Conservation (phyloP, 2,888 invertebrate species). For the Lasioglossum malachurum region DNA sequence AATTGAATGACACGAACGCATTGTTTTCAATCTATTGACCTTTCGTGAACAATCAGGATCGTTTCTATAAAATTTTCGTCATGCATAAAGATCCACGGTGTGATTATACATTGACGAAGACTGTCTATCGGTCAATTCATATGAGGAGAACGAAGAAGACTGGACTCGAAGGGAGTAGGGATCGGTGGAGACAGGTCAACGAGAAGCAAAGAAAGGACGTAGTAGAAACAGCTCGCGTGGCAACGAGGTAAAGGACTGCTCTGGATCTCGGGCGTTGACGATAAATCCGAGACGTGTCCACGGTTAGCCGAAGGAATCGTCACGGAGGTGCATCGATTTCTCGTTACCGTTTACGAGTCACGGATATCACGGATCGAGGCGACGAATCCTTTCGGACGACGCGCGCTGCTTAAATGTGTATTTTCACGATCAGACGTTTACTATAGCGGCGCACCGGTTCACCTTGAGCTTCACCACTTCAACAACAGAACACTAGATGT, state of each 20-base stretch:
- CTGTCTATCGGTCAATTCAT: too few relatives aligned
- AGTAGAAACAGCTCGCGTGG: neutral
- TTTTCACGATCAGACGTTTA: slow-evolving; percentile 8
- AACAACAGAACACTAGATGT: neutral
- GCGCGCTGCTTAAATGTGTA: slow-evolving; percentile 1
- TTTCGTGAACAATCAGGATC: too few relatives aligned
- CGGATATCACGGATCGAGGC: slow-evolving; percentile 10
- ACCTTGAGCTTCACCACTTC: neutral
- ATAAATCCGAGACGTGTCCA: slow-evolving; percentile 59
- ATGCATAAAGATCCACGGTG: too few relatives aligned
- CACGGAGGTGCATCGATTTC: slow-evolving; percentile 12
- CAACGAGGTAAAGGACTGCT: neutral
- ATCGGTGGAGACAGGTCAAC: neutral
- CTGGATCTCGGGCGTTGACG: slow-evolving; percentile 31
- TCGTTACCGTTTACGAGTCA: slow-evolving; percentile 5
- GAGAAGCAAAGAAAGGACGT: neutral
- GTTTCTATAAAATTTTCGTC: too few relatives aligned
- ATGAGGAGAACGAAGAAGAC: too few relatives aligned
- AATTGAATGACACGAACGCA: too few relatives aligned
- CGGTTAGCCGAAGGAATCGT: slow-evolving; percentile 30
- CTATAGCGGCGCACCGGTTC: neutral
- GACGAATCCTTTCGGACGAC: neutral
- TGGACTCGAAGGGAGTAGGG: neutral
- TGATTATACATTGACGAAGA: too few relatives aligned
- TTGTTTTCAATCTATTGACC: too few relatives aligned